Conservation (phyloP, 1,140 invertebrate species). For the Eciton burchellii region DNA sequence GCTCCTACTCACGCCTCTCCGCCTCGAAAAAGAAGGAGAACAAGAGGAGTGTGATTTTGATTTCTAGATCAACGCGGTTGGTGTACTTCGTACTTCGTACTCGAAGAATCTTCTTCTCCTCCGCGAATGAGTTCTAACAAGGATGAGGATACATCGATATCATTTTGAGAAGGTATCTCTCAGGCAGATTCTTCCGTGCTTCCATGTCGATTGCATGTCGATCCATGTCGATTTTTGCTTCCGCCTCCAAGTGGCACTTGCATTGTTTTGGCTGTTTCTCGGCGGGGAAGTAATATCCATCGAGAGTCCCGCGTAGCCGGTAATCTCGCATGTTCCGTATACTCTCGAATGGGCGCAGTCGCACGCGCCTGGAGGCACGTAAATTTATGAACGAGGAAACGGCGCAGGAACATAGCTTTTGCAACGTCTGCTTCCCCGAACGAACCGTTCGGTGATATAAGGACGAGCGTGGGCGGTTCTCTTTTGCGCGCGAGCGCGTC, state of each 20-base stretch:
- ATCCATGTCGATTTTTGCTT: too few species aligned
- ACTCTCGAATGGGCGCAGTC: constrained; percentile 66
- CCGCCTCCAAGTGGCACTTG: not conserved
- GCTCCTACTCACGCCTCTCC: not conserved
- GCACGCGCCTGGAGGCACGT: constrained; percentile 61
- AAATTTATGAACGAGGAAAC: constrained; percentile 81
- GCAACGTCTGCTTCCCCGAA: constrained; percentile 59
- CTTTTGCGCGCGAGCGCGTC: constrained; percentile 65
- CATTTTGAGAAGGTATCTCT: too few species aligned
- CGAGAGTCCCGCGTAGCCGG: constrained; percentile 4
- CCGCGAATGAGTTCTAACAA: too few species aligned
- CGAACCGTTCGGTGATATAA: constrained; percentile 77
- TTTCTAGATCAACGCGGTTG: not conserved
- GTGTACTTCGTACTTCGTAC: too few species aligned
- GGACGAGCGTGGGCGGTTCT: constrained; percentile 76
- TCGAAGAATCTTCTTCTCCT: too few species aligned
- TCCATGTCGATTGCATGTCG: not conserved
- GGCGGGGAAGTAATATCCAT: constrained; percentile 8
- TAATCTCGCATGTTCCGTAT: constrained; percentile 48
- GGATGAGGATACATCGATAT: too few species aligned
- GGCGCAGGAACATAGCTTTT: constrained; percentile 65
- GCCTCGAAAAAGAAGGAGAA: too few species aligned
- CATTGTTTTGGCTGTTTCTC: constrained; percentile 7
- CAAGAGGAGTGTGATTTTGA: not conserved
- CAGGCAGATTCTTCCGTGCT: too few species aligned